phyloP scores from a whole-genome alignment of 2,113 vertebrate genomes.

The Gulo gulo region DNA sequence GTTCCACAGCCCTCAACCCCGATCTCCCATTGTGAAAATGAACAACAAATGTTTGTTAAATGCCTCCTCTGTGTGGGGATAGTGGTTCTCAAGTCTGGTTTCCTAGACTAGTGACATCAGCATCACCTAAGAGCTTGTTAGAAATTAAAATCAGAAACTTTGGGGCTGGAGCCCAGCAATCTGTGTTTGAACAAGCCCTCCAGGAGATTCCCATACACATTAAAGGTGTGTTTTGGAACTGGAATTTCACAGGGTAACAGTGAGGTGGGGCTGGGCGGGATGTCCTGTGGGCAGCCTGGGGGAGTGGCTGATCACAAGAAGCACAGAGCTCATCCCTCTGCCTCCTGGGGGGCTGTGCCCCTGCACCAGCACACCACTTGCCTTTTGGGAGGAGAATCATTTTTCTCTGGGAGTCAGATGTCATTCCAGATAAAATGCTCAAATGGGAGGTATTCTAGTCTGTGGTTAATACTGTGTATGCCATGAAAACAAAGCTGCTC shows the following conservation, averaged over 20 bases:
- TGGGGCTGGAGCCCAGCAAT: neutral
- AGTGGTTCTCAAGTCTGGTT: neutral
- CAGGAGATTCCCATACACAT: neutral
- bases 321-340: neutral
- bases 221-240: neutral
- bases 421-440: conserved; percentile 12
- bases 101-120: neutral
- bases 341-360: neutral
- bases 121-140: neutral
- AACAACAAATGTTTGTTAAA: neutral
- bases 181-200: neutral
- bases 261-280: neutral
- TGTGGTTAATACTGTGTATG: neutral
- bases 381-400: neutral
- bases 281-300: neutral
- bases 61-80: neutral
- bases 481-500: neutral
- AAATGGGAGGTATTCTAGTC: neutral
- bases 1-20: neutral
- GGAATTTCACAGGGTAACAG: neutral
- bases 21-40: neutral
- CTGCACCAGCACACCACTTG: neutral
- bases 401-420: neutral
- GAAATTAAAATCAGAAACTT: neutral
- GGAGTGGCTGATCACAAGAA: neutral